Base-by-base conservation (phyloP, 2,888 invertebrate species). In the Dryocosmus kuriphilus region DNA sequence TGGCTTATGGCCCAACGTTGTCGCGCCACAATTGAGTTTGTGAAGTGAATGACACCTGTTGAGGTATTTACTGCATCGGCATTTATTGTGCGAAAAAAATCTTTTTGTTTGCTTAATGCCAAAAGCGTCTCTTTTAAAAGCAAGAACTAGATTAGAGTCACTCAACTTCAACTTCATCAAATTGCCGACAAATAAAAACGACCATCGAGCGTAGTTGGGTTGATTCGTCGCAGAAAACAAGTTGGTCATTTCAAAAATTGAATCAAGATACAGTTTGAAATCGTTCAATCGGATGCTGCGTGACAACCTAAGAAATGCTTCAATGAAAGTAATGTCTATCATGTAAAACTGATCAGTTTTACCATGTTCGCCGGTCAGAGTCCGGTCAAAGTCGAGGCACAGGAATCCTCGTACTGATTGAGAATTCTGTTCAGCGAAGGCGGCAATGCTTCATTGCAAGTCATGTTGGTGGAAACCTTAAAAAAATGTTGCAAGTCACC, bases 231-330 rank as follows among this genome's bases (percentile, higher is more conserved):
- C n/a, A n/a, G n/a, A n/a, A n/a, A n/a, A n/a, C n/a, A n/a, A n/a
- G n/a, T n/a, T n/a, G n/a, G n/a, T n/a, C n/a, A n/a, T n/a, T n/a
- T 87, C 81, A 41, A 80, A 85, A 74, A 87, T 81, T 9, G 81
- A 77, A 62, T 84, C 76, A 41, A 85, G 24, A 75, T 85, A 86
- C 71, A 86, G 76, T 77, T 87, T 84, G 77, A 86, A 87, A 80
- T 87, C 79, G 81, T 85, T 84, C 60, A 78, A 80, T 27, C 86
- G 81, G 67, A 86, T 86, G 61, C 84, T 85, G 62, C 82, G 65
- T 1, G 79, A 77, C 57, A 82, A 79, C 5, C 77, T 71, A 46
- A 77, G 62, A 55, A 55, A 83, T 51, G 78, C n/a, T n/a, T 82
- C 79, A 8, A 82, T 38, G 27, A 83, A 73, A 57, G 78, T 57